Evolutionary conservation across 1,140 invertebrate species (phyloP), one percentile per base, ranked within the genome.

Genomic region (Trichonephila inaurata): DNA sequence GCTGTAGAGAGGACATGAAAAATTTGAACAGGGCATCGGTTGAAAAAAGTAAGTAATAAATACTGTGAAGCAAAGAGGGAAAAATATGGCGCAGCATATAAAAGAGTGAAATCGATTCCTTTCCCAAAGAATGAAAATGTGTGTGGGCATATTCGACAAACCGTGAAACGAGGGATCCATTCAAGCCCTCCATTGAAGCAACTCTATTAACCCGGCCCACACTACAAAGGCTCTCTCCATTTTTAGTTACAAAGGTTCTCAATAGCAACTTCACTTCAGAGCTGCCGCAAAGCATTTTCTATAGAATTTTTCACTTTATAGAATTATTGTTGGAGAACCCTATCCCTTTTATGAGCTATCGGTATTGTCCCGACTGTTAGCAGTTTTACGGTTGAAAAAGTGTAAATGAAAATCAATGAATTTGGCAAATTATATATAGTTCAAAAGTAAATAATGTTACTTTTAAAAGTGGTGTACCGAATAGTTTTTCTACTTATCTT

Each of bases 81-180:
- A 51, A 51, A 51, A 51, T 51, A 64, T 83, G n/a, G n/a, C n/a
- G 86, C 24, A 24, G 21, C 28, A 28, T 64, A 33, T 64, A 58
- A 88, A 88, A n/a, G 86, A 85, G 51, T 85, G 82, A 85, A 85
- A 85, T 24, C 82, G 51, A 85, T 85, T 61, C 82, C 82, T 58
- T 28, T 10, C 40, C 33, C 61, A 21, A 33, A 88, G 61, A 88
- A 66, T 60, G 61, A 58, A 19, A 64, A 88, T 64, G 86, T 66
- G 86, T 62, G 86, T 88, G 86, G 86, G 21, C 18, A 24, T 85
- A 61, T 85, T 61, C 86, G 14, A 21, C 88, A 77, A 69, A 51
- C 33, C 89, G 72, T 91, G 89, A 91, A 91, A 91, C 69, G 89
- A 91, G 89, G 66, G 40, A 7, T 77, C 44, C 66, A 16, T 69